Evolutionary conservation across 2,797 vertebrate species (phyloP).

Genomic region (Rhinatrema bivittatum): DNA sequence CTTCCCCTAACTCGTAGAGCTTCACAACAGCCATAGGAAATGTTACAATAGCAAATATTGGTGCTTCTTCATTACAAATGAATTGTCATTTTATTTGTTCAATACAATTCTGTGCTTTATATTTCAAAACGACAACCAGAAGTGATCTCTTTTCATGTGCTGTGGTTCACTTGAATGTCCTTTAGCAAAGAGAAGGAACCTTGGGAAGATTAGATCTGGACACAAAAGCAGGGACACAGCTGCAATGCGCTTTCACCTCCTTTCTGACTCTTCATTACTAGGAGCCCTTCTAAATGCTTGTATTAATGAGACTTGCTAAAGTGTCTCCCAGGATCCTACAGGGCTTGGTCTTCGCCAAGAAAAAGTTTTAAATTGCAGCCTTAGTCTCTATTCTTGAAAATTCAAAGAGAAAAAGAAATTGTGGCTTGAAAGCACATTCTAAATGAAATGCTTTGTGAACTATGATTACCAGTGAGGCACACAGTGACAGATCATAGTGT

Average conservation of each 20-base stretch:
- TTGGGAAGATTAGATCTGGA: constrained; percentile 8
- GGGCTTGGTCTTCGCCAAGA: constrained; percentile 4
- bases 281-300: constrained; percentile 7
- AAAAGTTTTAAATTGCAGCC: neutral
- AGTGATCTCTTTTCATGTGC: neutral
- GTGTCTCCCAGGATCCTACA: neutral
- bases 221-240: neutral
- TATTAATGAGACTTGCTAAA: neutral
- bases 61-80: constrained; percentile 2
- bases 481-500: constrained; percentile 3
- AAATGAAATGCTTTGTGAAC: constrained; percentile 19
- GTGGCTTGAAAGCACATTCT: constrained; percentile 17
- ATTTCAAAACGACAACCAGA: constrained; percentile 13
- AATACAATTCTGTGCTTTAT: constrained; percentile 16
- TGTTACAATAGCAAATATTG: constrained; percentile 5
- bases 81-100: constrained; percentile 12
- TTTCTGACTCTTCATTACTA: neutral
- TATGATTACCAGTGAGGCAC: constrained; percentile 15
- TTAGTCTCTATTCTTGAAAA: constrained; percentile 1
- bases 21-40: too few relatives aligned
- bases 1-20: too few relatives aligned
- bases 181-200: constrained; percentile 12
- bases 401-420: constrained; percentile 2
- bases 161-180: neutral
- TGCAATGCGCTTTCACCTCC: neutral